Evolutionary conservation across 2,888 invertebrate genomes (phyloP), one percentile per base, ranked within the genome.

Genomic region (Archips xylosteana): DNA sequence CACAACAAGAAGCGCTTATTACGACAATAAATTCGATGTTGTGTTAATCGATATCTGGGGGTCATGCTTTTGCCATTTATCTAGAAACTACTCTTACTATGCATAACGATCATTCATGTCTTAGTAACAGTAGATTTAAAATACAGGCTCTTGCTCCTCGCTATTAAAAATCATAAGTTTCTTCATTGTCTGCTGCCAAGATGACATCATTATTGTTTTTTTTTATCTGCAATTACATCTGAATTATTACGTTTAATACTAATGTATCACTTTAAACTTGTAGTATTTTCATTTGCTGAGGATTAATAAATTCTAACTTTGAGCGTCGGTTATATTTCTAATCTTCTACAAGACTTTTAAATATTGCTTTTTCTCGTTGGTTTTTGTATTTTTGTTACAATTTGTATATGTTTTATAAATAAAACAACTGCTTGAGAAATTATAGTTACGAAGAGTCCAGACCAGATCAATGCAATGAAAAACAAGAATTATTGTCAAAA

Each of bases 11-110:
- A 91, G 90, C 90, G 89, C 87, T 90, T 89, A 81, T 86, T 87
- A 89, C 91, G 91, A 91, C 89, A 88, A 90, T 94, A 93, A 92
- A 94, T 94, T 94, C 93, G 93, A 93, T 93, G 92, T 91, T 91
- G 90, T 81, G 82, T 83, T 84, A 82, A 86, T 87, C 86, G 88
- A 89, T 85, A 83, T 80, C 85, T 82, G 87, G 89, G 90, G 87
- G 87, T 86, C 80, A 77, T 77, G 80, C 77, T 63, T 51, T 45
- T 67, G 23, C 12, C 42, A 36, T 54, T 39, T 49, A 34, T 54
- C 61, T 32, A 15, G 12, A 59, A 59, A 34, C 51, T 65, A 70
- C 65, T 65, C 65, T 12, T 15, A 65, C 45, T 32, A 15, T 70
- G 3, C 9, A n/a, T 64, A n/a, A 39, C 39, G 39, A 39, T 39